Conservation (phyloP, 2,797 vertebrate genomes). For the Menidia menidia region DNA sequence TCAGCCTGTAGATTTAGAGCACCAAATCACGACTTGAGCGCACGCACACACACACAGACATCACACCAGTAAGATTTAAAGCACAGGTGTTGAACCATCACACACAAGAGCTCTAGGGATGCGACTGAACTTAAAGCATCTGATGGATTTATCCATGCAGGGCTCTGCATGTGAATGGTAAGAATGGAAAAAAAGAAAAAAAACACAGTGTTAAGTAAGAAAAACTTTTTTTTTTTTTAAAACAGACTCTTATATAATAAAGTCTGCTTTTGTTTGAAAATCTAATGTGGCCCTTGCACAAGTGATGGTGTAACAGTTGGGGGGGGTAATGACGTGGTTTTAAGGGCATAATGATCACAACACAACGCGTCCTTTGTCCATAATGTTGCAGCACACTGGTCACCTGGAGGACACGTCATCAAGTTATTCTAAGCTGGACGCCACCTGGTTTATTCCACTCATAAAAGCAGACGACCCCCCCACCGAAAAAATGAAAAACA, state of each 20-base stretch:
- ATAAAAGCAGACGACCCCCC: conserved; percentile 7
- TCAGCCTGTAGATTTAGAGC: neutral
- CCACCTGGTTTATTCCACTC: conserved; percentile 26
- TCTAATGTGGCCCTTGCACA: conserved; percentile 16
- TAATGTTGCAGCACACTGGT: conserved; percentile 19
- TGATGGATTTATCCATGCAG: conserved; percentile 25
- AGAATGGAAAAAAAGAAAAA: conserved; percentile 4
- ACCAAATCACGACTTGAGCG: neutral
- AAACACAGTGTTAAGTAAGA: conserved; percentile 1
- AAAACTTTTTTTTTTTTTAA: conserved; percentile 29
- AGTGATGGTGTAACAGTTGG: conserved; percentile 36
- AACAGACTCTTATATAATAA: conserved; percentile 30
- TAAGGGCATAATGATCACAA: conserved; percentile 44
- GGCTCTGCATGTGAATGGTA: neutral
- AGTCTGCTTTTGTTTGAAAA: conserved; percentile 10
- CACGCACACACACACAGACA: neutral
- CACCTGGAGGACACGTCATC: conserved; percentile 27
- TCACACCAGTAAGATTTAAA: neutral
- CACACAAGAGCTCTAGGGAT: neutral
- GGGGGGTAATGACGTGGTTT: conserved; percentile 12
- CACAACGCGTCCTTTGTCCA: conserved; percentile 64
- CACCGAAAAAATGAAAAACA: neutral
- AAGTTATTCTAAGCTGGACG: conserved; percentile 33
- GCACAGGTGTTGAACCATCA: neutral
- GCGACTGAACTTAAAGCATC: conserved; percentile 19